Evolutionary conservation across 1,140 invertebrate species (phyloP).

Genomic region (Cotesia glomerata): DNA sequence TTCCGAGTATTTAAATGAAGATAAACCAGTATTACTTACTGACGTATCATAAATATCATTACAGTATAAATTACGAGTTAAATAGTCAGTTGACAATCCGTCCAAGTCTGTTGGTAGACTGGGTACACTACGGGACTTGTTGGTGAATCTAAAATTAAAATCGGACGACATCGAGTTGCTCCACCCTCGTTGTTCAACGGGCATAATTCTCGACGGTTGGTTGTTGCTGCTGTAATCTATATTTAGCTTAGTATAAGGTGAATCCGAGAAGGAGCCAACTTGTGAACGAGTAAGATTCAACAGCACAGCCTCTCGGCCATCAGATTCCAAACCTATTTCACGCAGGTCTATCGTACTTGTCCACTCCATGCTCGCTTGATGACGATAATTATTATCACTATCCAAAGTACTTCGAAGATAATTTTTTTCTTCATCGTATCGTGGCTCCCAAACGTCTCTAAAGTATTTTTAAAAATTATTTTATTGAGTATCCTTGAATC

Average conservation of each 20-base stretch:
- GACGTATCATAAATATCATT: conserved; percentile 26
- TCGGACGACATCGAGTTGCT: conserved; percentile 47
- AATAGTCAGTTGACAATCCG: conserved; percentile 37
- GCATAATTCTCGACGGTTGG: conserved; percentile 25
- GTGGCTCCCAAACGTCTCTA: conserved; percentile 50
- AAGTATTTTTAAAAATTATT: conserved; percentile 22
- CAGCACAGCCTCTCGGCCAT: conserved; percentile 47
- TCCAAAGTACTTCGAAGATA: conserved; percentile 43
- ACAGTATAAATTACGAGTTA: conserved; percentile 13
- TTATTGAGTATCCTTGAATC: not conserved
- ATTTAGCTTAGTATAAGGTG: conserved; percentile 54
- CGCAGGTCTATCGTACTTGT: conserved; percentile 59
- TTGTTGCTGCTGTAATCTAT: conserved; percentile 43
- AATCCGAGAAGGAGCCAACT: conserved; percentile 39
- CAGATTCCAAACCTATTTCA: conserved; percentile 58
- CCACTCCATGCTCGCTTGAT: conserved; percentile 51
- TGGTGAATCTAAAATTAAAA: conserved; percentile 64
- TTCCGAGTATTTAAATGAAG: conserved; percentile 41
- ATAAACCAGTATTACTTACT: conserved; percentile 30
- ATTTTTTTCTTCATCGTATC: conserved; percentile 46
- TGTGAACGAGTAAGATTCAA: conserved; percentile 45
- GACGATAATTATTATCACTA: conserved; percentile 44
- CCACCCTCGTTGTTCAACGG: conserved; percentile 47
- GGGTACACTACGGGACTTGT: conserved; percentile 61
- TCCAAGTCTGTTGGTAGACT: conserved; percentile 56